Base-by-base conservation (phyloP, 2,113 vertebrate species). In the Cebidichthys violaceus region DNA sequence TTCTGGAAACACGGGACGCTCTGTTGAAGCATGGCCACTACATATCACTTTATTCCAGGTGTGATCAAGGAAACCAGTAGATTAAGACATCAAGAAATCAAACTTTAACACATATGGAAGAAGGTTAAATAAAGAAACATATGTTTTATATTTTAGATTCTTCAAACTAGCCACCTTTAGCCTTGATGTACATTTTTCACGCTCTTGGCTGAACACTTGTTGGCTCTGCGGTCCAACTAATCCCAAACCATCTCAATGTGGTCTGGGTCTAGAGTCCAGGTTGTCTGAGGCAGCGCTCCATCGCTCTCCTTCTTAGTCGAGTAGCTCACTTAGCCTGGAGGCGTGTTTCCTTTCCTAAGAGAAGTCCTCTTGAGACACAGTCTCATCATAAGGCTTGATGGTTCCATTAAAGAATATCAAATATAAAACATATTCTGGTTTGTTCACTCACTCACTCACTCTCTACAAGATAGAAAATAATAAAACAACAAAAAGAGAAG, bases 1-100 rank as follows among this genome's bases (percentile, higher is more conserved):
- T 45, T 62, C 27, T 47, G 45, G 75, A 72, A 54, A 70, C 73
- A 17, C 11, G 8, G 15, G 55, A 45, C 33, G 50, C 20, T 77
- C 37, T 35, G 20, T 8, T 75, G 33, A 85, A 68, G 9, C 79
- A 33, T 41, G n/a, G 17, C 31, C 11, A 24, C 8, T 22, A 29
- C 13, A 59, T 4, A 17, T 70, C 2, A 31, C 1, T 65, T 69
- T 4, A 54, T n/a, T 13, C 15, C 33, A 22, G 0, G 61, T 6
- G 45, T 37, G 4, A 27, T 3, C 15, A 62, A 13, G 75, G 14
- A 31, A 15, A 1, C 0, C 1, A 1, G 22, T n/a, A 10, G 9
- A 54, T n/a, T 10, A 22, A 52, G 6, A 52, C 7, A 52, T 52
- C 50, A 22, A 52, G 18, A 55, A 24, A 47, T 47, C 4, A 47